Base-by-base conservation (phyloP, 35 echinoderm and acorn worm genomes). In the Apostichopus japonicus region DNA sequence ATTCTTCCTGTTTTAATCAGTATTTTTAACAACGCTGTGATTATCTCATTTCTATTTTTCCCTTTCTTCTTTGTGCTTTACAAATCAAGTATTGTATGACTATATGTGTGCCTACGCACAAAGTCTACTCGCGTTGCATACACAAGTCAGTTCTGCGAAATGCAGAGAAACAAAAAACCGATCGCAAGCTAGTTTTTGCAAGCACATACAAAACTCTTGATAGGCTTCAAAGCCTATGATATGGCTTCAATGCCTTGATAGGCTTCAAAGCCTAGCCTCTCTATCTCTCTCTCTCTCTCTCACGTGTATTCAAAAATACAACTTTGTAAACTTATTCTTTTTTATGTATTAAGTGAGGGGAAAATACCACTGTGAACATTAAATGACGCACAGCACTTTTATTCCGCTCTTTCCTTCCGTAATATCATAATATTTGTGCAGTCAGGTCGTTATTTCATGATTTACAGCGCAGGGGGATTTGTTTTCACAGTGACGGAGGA, bases 381-480 rank as follows among this genome's bases (percentile, higher is more conserved):
- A 16, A 16, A 11, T 6, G 1, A 73, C 70, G n/a, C 15, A 73
- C 70, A 16, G 4, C 10, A 22, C n/a, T 73, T 16, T 73, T 75
- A 6, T 24, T 6, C 4, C 22, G 6, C 7, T 19, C n/a, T 21
- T 7, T 75, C 22, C 22, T 75, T 19, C 22, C 6, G 6, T 21
- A n/a, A 23, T 19, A 23, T 75, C 16, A 75, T 21, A 75, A 75
- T 4, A 23, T 75, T 14, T 75, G 15, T 23, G 71, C 16, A 75
- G 15, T 7, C 22, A 75, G 71, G 71, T 75, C 16, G n/a, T 75
- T 75, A n/a, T 75, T 75, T 44, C 33, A 44, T 75, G 17, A 75
- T 75, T 75, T 75, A 75, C 71, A 75, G 71, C 71, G 21, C 71
- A 75, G 71, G 71, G 71, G 71, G 71, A 75, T 13, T 61, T 61